These are phyloP conservation scores for Caenorhabditis sp. DNA, from an alignment of 2,888 invertebrate genomes.

Conservation along the genomic window DNA sequence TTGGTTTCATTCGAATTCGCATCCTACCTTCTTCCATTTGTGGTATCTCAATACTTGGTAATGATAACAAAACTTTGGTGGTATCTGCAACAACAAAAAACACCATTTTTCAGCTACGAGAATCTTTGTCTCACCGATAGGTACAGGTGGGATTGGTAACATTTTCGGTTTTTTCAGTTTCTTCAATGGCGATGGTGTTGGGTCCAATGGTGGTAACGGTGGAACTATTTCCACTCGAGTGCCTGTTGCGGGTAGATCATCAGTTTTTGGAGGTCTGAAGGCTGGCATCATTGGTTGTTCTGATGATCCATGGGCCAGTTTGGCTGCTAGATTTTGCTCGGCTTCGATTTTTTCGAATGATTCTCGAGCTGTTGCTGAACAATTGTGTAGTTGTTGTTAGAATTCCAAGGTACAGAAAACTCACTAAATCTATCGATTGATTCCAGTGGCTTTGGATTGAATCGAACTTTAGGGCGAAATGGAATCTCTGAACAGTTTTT, in stretches of 20 bases:
- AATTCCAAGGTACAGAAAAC: neutral
- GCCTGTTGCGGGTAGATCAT: neutral
- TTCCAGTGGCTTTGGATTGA: neutral
- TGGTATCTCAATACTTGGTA: neutral
- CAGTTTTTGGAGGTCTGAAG: slow-evolving; percentile 2
- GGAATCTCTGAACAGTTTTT: neutral
- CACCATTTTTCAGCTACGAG: neutral
- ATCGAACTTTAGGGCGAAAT: neutral
- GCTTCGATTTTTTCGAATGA: slow-evolving; percentile 1
- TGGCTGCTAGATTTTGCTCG: slow-evolving; percentile 5
- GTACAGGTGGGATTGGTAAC: neutral
- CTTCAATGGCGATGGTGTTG: neutral
- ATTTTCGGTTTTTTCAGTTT: slow-evolving; percentile 1
- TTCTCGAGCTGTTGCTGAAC: neutral
- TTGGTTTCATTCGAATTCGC: no score
- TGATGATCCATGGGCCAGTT: neutral
- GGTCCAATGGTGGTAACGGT: slow-evolving; percentile 8
- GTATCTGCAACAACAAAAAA: slow-evolving; percentile 1
- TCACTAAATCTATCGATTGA: slow-evolving; percentile 2
- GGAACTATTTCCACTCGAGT: slow-evolving; percentile 3
- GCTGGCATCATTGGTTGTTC: slow-evolving; percentile 3
- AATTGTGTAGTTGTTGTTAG: neutral
- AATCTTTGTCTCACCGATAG: neutral
- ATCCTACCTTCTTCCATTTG: neutral
- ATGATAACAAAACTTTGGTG: neutral